Evolutionary conservation across 2,888 invertebrate genomes (phyloP), one percentile per base, ranked within the genome.

Genomic region (Tupiocoris notatus): DNA sequence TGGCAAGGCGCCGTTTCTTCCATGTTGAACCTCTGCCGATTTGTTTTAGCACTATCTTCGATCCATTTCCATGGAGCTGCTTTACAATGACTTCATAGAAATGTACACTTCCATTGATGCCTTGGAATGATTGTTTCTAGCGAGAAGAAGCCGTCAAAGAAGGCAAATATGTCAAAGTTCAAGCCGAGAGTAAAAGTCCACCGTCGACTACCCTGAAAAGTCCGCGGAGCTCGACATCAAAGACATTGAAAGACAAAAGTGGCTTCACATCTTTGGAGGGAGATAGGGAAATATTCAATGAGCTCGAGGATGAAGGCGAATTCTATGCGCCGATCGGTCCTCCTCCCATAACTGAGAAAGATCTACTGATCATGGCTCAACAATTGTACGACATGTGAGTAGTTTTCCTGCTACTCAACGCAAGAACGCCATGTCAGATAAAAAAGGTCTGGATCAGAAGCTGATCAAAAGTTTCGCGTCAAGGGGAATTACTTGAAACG

Each of bases 331-430:
- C 22, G 57, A 39, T 59, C 16, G 70, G 70, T 70, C 70, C 70
- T 58, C 70, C 70, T 22, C 59, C 61, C 58, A 70, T 70, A 58
- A 70, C 70, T 23, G 70, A 70, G 61, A 70, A 70, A n/a, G 61
- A 59, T 25, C 70, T 70, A 23, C 21, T 70, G 70, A 70, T 58
- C 54, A 70, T 70, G 70, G 24, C 59, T 23, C 17, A 70, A 24
- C 58, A 22, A 59, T 54, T 70, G 39, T 70, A 70, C 18, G 70
- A 70, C 70, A 54, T 70, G 70, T 70, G 61, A 70, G 70, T 70
- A 59, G 18, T 20, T 20, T n/a, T 59, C 6, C 3, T n/a, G n/a
- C 16, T 18, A 3, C 18, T 59, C 18, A 59, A 59, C n/a, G 6
- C 59, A 6, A n/a, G 17, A 18, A 3, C 7, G 6, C 59, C 16